Conservation (phyloP, 2,113 vertebrate species). For the Paraplagusia blochii region DNA sequence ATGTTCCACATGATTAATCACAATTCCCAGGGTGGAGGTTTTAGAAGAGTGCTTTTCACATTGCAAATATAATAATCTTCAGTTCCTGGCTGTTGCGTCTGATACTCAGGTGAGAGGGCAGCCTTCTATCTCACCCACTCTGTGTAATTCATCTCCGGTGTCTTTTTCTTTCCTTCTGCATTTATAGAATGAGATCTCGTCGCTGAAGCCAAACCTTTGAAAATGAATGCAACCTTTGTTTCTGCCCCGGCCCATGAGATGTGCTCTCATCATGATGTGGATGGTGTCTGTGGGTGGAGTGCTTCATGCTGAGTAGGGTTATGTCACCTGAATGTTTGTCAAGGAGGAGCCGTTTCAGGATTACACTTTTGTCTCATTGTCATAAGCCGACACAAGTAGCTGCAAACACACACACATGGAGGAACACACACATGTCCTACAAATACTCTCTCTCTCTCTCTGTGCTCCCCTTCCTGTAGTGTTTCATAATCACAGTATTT, state of each 20-base stretch:
- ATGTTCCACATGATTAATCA: constrained; percentile 65
- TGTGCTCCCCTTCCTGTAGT: constrained; percentile 3
- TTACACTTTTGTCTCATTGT: constrained; percentile 30
- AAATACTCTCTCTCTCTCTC: constrained; percentile 7
- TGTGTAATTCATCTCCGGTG: constrained; percentile 23
- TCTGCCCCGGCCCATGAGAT: constrained; percentile 19
- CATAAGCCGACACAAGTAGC: constrained; percentile 7
- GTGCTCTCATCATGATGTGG: constrained; percentile 31
- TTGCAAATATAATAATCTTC: constrained; percentile 58
- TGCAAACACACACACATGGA: background rate
- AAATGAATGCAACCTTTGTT: constrained; percentile 21
- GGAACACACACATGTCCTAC: background rate
- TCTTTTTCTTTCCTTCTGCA: constrained; percentile 9
- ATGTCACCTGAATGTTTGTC: constrained; percentile 49
- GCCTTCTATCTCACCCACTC: constrained; percentile 30
- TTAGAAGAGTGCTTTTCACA: constrained; percentile 33
- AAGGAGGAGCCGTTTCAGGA: constrained; percentile 36
- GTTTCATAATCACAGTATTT: background rate
- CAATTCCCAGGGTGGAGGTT: constrained; percentile 50
- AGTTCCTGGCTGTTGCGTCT: constrained; percentile 44
- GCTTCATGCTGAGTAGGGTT: constrained; percentile 57
- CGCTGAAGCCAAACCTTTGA: constrained; percentile 5
- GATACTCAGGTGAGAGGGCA: constrained; percentile 41
- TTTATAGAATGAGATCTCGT: background rate
- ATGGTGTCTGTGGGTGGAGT: constrained; percentile 48